Conservation (phyloP, 2,888 invertebrate species). For the Meandrusa payeni region DNA sequence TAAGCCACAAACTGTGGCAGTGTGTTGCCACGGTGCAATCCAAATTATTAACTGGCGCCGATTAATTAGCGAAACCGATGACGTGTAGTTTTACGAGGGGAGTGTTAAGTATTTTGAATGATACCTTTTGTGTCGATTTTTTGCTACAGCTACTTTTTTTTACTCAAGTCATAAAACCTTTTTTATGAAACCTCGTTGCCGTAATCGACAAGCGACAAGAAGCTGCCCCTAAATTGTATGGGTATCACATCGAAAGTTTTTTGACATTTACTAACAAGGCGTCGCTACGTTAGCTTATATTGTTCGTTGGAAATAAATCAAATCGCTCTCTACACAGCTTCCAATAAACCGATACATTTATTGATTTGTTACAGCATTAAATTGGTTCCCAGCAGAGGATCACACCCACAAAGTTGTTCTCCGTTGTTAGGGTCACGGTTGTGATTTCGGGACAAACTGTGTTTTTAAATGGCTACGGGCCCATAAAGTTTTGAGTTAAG, state of each 20-base stretch:
- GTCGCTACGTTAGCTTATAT: slow-evolving; percentile 59
- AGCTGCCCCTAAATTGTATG: slow-evolving; percentile 13
- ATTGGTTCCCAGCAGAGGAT: slow-evolving; percentile 76
- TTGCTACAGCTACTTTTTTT: slow-evolving; percentile 29
- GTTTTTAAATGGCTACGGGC: slow-evolving; percentile 16
- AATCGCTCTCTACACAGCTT: slow-evolving; percentile 76
- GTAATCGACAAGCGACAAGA: background rate
- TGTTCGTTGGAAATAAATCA: slow-evolving; percentile 72
- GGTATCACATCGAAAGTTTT: slow-evolving; percentile 39
- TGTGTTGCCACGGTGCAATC: slow-evolving; percentile 41
- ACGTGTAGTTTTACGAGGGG: slow-evolving; percentile 51
- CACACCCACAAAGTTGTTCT: slow-evolving; percentile 52
- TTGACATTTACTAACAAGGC: slow-evolving; percentile 78
- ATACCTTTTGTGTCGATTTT: slow-evolving; percentile 45
- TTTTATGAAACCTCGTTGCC: slow-evolving; percentile 3
- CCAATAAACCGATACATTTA: slow-evolving; percentile 80
- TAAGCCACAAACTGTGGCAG: slow-evolving; percentile 49
- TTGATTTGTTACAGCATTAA: slow-evolving; percentile 80
- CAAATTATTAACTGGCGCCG: slow-evolving; percentile 71
- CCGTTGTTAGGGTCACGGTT: slow-evolving; percentile 49
- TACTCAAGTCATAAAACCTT: background rate
- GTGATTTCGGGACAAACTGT: slow-evolving; percentile 38
- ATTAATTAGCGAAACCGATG: slow-evolving; percentile 73
- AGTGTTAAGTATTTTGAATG: slow-evolving; percentile 57
- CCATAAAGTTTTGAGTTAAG: slow-evolving; percentile 19